A percentile compares a stretch with the other conserved stretches of the same genome.
Conservation (phyloP, 2,113 vertebrate species). For the Labeo rohita region DNA sequence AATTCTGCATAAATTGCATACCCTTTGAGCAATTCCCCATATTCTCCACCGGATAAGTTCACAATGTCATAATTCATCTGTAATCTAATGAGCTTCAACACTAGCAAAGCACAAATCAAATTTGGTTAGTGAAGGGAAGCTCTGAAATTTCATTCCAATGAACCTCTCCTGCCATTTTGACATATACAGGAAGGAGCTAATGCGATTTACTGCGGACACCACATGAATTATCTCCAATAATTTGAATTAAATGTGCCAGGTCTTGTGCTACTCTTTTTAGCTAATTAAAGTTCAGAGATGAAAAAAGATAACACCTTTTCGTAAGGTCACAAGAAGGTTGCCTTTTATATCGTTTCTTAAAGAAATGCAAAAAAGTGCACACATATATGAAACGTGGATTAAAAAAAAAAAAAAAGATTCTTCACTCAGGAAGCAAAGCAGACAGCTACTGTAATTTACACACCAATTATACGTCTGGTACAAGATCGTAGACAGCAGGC, state of each 20-base stretch:
- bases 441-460: constrained; percentile 6
- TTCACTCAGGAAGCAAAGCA: not conserved
- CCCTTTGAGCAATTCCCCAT: constrained; percentile 45
- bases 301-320: constrained; percentile 19
- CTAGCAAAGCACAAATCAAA: constrained; percentile 58
- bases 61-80: constrained; percentile 54
- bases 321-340: constrained; percentile 10
- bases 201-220: constrained; percentile 41
- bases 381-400: not conserved
- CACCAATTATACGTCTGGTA: not conserved
- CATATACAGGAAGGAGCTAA: constrained; percentile 50
- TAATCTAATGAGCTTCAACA: constrained; percentile 55
- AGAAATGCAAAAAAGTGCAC: not conserved
- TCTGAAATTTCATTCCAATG: constrained; percentile 56
- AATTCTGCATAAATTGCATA: constrained; percentile 48
- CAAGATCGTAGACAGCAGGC: not conserved
- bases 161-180: constrained; percentile 49
- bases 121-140: constrained; percentile 47
- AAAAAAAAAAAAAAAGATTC: not conserved
- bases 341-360: not conserved
- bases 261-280: constrained; percentile 44
- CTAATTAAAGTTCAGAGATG: constrained; percentile 48
- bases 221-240: constrained; percentile 57
- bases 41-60: constrained; percentile 42
- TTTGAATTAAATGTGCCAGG: constrained; percentile 51